A percentile compares a stretch with the other conserved stretches of the same genome.
phyloP scores from a whole-genome alignment of 2,113 vertebrate species.

The Alligator sinensis region DNA sequence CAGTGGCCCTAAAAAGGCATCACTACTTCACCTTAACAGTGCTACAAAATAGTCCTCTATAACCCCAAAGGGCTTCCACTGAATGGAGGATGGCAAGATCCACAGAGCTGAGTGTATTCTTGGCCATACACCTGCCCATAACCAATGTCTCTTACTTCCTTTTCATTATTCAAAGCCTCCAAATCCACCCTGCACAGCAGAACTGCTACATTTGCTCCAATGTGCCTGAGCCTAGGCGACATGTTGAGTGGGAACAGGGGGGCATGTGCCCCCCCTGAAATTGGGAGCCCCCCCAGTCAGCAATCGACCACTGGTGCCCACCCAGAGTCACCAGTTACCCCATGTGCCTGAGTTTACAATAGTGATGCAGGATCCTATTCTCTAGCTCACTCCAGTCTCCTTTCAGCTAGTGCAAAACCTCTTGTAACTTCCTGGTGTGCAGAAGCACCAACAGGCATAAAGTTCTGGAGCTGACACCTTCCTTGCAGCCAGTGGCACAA shows the following conservation, averaged over 20 bases:
- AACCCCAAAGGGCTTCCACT: background rate
- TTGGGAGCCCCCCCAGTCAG: no score
- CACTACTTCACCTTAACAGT: background rate
- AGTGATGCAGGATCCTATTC: background rate
- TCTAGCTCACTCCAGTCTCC: background rate
- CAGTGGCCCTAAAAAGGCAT: background rate
- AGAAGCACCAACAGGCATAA: background rate
- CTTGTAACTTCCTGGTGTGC: background rate
- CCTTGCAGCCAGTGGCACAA: background rate
- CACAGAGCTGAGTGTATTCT: background rate
- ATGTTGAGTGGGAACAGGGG: no score
- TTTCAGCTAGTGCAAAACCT: background rate
- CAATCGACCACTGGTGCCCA: no score
- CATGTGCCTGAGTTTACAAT: background rate
- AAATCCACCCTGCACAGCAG: background rate
- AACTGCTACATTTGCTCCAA: background rate
- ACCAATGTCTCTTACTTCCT: background rate
- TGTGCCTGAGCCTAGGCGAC: background rate
- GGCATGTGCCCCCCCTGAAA: no score
- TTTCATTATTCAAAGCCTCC: background rate
- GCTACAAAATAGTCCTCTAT: background rate
- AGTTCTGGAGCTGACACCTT: background rate
- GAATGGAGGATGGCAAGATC: background rate
- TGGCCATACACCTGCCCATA: background rate
- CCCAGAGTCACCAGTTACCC: no score